Evolutionary conservation across 2,113 vertebrate genomes (phyloP).

Genomic region (Xiphophorus couchianus): DNA sequence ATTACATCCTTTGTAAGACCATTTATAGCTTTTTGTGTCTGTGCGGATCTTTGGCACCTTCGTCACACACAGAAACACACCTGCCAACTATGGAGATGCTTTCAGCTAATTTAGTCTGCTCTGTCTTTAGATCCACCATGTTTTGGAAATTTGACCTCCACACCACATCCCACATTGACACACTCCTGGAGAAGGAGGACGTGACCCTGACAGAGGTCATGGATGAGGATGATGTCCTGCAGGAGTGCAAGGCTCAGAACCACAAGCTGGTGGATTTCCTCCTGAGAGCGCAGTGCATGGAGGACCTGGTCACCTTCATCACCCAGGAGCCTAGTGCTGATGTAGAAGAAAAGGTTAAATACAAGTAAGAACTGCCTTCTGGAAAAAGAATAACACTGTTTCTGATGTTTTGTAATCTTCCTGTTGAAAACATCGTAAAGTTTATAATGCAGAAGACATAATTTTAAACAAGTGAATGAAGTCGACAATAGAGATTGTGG

Average conservation of each 20-base stretch:
- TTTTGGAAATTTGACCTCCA: constrained; percentile 99
- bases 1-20: too few relatives aligned
- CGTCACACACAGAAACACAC: too few relatives aligned
- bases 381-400: not conserved
- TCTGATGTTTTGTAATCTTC: not conserved
- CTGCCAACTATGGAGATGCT: too few relatives aligned
- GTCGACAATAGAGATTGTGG: not conserved
- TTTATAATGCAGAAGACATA: not conserved
- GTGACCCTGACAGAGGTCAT: constrained; percentile 95
- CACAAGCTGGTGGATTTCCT: constrained; percentile 98
- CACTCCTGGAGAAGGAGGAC: constrained; percentile 96
- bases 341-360: constrained; percentile 97
- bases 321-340: constrained; percentile 94
- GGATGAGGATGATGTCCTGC: constrained; percentile 98
- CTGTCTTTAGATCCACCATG: constrained; percentile 87
- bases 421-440: not conserved
- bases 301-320: constrained; percentile 95
- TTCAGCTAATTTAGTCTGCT: not conserved
- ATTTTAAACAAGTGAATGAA: not conserved
- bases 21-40: too few relatives aligned
- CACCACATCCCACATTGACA: constrained; percentile 98
- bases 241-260: constrained; percentile 99
- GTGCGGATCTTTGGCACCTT: too few relatives aligned
- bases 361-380: constrained; percentile 87
- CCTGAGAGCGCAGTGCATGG: constrained; percentile 93